Evolutionary conservation across 1,140 invertebrate species (phyloP).

Genomic region (Brachionus calyciflorus): DNA sequence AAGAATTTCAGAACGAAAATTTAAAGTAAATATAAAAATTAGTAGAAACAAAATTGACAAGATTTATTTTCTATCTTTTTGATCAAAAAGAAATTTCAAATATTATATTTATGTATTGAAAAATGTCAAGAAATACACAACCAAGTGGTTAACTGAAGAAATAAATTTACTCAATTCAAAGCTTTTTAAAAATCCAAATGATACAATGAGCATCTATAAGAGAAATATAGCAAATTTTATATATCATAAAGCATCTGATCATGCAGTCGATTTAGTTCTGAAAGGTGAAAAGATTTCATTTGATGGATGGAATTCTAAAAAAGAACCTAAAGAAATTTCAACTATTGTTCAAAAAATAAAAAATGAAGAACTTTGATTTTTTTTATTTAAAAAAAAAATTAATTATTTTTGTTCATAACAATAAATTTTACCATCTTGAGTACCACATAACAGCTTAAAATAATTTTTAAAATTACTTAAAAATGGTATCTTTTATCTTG

Average conservation of each 20-base stretch:
- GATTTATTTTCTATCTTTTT: no score
- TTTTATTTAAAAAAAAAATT: neutral
- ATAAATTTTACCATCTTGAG: constrained; percentile 43
- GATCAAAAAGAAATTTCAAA: neutral
- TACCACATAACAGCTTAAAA: constrained; percentile 35
- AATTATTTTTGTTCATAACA: neutral
- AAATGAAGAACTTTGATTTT: constrained; percentile 1
- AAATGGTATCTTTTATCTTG: no score
- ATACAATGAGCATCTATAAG: neutral
- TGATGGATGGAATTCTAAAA: neutral
- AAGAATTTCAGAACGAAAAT: no score
- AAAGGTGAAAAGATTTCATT: neutral
- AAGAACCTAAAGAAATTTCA: neutral
- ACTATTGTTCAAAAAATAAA: neutral
- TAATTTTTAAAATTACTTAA: no score
- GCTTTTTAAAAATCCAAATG: neutral
- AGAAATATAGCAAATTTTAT: neutral
- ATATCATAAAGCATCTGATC: neutral
- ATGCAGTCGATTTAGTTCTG: neutral
- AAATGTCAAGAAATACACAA: neutral
- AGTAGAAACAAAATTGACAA: no score
- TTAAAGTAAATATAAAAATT: no score
- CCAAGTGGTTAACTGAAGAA: neutral
- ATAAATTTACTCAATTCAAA: neutral
- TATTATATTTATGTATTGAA: constrained; percentile 2